phyloP scores from a whole-genome alignment of 2,888 invertebrate species.

The Oscheius sp. region DNA sequence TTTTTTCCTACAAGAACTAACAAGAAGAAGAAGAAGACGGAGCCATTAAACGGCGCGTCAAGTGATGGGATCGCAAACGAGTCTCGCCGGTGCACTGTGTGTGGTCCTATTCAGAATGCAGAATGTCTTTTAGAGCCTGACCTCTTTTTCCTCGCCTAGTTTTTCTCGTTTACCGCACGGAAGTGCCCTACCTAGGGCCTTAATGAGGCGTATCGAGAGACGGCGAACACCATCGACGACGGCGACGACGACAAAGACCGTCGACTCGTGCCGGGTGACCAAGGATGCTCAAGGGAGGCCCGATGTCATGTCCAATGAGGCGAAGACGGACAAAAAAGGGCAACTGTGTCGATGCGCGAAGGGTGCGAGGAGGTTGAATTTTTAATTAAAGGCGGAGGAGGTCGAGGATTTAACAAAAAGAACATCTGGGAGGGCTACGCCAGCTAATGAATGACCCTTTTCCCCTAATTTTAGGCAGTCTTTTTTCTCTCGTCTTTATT shows the following conservation, averaged over 20 bases:
- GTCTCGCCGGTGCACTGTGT: conserved; percentile 13
- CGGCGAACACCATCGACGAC: background rate
- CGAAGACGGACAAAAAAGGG: conserved; percentile 14
- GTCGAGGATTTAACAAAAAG: background rate
- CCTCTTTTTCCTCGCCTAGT: background rate
- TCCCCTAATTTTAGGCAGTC: background rate
- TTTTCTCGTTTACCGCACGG: conserved; percentile 10
- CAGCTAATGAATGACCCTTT: no score
- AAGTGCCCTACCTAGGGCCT: conserved; percentile 13
- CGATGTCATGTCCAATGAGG: conserved; percentile 19
- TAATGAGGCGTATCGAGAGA: conserved; percentile 24
- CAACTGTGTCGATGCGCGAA: conserved; percentile 12
- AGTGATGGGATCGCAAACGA: conserved; percentile 30
- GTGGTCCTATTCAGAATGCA: conserved; percentile 31
- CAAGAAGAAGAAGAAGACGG: background rate
- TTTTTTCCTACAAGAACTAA: no score
- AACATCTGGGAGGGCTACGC: background rate
- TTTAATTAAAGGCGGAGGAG: background rate
- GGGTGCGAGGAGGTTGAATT: background rate
- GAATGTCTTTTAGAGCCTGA: conserved; percentile 10
- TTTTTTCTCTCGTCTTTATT: background rate
- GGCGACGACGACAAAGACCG: conserved; percentile 3
- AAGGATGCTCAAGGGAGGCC: conserved; percentile 13
- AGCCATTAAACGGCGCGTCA: conserved; percentile 19
- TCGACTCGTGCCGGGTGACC: conserved; percentile 19